Evolutionary conservation across 1,140 invertebrate species (phyloP).

Genomic region (Atta cephalotes): DNA sequence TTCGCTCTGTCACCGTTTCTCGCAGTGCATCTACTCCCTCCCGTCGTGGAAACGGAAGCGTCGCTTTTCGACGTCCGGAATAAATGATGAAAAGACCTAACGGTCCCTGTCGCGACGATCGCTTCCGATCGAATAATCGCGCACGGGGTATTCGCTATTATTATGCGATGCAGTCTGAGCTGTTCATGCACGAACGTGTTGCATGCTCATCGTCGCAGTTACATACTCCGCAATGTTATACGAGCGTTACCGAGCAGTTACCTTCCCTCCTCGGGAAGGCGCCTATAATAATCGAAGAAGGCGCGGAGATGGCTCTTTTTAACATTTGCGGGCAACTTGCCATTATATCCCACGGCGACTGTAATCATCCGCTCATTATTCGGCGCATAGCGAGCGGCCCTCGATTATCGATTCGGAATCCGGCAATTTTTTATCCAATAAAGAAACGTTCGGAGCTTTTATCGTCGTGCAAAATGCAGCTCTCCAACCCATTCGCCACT

Average conservation of each 20-base stretch:
- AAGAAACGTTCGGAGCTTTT: slow-evolving; percentile 36
- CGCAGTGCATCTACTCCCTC: slow-evolving; percentile 2
- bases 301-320: slow-evolving; percentile 37
- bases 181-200: slow-evolving; percentile 19
- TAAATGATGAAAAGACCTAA: slow-evolving; percentile 79
- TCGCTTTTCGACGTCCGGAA: slow-evolving; percentile 73
- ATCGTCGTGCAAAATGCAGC: slow-evolving; percentile 55
- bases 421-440: slow-evolving; percentile 60
- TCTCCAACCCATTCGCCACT: slow-evolving; percentile 51
- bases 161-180: slow-evolving; percentile 68
- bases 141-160: slow-evolving; percentile 64
- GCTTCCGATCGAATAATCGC: slow-evolving; percentile 76
- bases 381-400: slow-evolving; percentile 53
- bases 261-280: slow-evolving; percentile 78
- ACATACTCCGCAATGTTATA: slow-evolving; percentile 15
- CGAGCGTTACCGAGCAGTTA: background rate
- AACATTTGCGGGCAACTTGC: slow-evolving; percentile 58
- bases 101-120: slow-evolving; percentile 68
- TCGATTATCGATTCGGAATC: slow-evolving; percentile 75
- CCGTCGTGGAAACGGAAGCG: slow-evolving; percentile 74
- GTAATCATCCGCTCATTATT: slow-evolving; percentile 79
- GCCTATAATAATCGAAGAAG: slow-evolving; percentile 79
- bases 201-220: slow-evolving; percentile 61
- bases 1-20: slow-evolving; percentile 9
- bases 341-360: slow-evolving; percentile 67